Conservation (phyloP, 2,113 vertebrate genomes). For the Rhinoptilus africanus region DNA sequence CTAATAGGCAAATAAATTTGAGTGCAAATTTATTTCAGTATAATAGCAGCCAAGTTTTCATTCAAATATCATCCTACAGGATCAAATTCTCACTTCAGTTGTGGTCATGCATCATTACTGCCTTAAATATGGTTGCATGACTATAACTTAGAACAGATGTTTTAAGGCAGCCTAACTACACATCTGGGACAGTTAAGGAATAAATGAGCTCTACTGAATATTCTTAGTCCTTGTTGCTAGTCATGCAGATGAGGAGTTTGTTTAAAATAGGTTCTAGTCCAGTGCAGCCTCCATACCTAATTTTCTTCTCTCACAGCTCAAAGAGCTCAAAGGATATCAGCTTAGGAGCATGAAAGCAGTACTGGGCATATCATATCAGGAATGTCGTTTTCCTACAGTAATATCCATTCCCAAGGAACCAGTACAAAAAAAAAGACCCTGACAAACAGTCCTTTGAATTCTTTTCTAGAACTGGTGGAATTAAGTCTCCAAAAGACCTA, state of each 20-base stretch:
- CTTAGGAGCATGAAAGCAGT: background rate
- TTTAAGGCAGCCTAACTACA: background rate
- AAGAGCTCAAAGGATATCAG: background rate
- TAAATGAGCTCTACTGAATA: background rate
- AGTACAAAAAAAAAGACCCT: background rate
- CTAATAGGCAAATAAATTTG: background rate
- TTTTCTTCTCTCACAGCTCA: background rate
- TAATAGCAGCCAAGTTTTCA: background rate
- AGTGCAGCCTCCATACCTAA: background rate
- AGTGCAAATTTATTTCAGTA: background rate
- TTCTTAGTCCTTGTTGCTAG: background rate
- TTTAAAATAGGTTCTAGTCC: background rate
- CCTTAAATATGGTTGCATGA: background rate
- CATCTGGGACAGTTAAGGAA: background rate
- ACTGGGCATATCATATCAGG: background rate
- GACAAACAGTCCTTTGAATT: background rate
- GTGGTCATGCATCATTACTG: background rate
- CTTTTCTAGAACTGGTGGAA: background rate
- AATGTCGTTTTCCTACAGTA: background rate
- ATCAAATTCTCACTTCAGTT: constrained; percentile 10
- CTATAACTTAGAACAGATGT: background rate
- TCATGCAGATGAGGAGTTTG: background rate
- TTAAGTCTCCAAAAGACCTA: background rate
- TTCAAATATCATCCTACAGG: background rate
- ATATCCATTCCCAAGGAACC: background rate